Percentiles rank a stretch among this genome's conserved stretches.
Conservation (phyloP, 2,888 invertebrate species). For the Callyntrura sp. region DNA sequence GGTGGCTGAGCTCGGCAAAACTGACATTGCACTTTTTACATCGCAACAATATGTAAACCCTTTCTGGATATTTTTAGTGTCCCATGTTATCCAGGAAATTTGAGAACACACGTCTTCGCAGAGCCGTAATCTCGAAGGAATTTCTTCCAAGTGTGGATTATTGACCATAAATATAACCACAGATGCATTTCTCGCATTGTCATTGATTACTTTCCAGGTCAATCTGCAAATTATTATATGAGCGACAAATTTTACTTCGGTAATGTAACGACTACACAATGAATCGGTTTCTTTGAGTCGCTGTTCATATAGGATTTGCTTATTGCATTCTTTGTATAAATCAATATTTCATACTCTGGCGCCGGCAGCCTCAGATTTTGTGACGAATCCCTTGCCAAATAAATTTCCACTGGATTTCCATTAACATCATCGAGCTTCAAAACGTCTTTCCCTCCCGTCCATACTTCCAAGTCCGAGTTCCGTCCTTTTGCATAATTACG, state of each 20-base stretch:
- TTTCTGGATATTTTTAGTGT: constrained; percentile 86
- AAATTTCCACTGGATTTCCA: constrained; percentile 85
- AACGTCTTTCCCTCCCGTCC: constrained; percentile 88
- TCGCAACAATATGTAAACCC: constrained; percentile 78
- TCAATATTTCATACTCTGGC: constrained; percentile 75
- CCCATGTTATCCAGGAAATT: constrained; percentile 88
- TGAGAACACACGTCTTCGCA: constrained; percentile 86
- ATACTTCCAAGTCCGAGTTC: constrained; percentile 85
- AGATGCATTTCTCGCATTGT: constrained; percentile 86
- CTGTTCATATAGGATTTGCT: not conserved
- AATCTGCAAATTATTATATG: too few species aligned
- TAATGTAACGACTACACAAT: too few species aligned
- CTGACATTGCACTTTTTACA: not conserved
- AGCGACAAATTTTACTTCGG: too few species aligned
- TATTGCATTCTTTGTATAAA: not conserved
- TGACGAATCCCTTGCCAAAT: constrained; percentile 84
- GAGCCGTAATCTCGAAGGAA: constrained; percentile 85
- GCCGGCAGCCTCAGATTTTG: constrained; percentile 72
- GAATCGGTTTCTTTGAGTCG: too few species aligned
- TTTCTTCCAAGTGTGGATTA: constrained; percentile 87
- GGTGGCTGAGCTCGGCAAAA: constrained; percentile 14
- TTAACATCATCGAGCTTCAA: constrained; percentile 86
- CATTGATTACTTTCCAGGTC: constrained; percentile 88
- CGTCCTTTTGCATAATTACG: constrained; percentile 86
- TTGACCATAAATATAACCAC: constrained; percentile 89